A percentile compares a stretch with the other conserved stretches of the same genome.
These are phyloP conservation scores for Cephus rjabovi DNA, from an alignment of 2,888 invertebrate species.

Conservation along the genomic window DNA sequence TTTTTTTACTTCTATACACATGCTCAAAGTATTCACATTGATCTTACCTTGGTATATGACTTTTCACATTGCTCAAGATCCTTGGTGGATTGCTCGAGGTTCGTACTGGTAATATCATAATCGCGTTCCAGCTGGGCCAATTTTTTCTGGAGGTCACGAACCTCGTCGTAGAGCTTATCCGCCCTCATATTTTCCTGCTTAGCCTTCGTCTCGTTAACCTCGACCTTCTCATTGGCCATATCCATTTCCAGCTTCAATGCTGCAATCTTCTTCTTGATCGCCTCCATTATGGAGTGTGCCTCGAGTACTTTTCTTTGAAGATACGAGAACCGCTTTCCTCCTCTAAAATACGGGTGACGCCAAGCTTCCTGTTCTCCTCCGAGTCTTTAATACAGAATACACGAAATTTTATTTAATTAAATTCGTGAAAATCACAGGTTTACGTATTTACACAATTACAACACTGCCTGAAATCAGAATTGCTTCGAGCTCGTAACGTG, in stretches of 20 bases:
- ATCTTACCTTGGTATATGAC: constrained; percentile 80
- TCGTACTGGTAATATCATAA: constrained; percentile 87
- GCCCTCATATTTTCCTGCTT: constrained; percentile 68
- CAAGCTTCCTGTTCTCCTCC: not conserved
- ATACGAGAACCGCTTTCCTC: not conserved
- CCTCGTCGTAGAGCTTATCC: constrained; percentile 85
- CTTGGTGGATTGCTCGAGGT: constrained; percentile 88
- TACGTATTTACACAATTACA: not conserved
- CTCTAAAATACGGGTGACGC: not conserved
- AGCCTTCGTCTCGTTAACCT: constrained; percentile 74
- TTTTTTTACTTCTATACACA: not conserved
- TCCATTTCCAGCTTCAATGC: constrained; percentile 80
- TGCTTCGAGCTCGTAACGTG: not conserved
- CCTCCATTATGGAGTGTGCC: constrained; percentile 71
- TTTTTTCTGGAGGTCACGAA: constrained; percentile 95
- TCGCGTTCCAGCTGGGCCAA: constrained; percentile 93
- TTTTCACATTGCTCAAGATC: constrained; percentile 97
- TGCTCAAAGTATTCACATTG: not conserved
- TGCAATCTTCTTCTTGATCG: constrained; percentile 83
- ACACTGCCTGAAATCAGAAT: not conserved
- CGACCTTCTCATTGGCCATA: constrained; percentile 75
- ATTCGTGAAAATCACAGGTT: not conserved
- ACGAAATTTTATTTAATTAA: not conserved
- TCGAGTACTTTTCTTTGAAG: not conserved
- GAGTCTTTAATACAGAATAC: not conserved